Conservation (phyloP, 2,797 vertebrate species). For the Cercopithecus neglectus region DNA sequence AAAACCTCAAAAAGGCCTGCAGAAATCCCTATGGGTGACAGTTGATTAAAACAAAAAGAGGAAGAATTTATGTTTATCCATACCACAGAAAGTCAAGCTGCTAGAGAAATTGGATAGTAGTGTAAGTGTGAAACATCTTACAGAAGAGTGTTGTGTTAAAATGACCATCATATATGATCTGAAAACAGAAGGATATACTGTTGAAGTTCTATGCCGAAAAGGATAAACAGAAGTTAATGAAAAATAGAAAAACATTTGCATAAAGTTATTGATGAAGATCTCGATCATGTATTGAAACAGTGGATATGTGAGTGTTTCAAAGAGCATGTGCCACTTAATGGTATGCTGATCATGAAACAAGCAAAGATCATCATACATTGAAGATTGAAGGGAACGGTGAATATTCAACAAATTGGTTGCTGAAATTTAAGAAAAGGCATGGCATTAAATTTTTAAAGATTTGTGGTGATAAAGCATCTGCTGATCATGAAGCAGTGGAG, state of each 20-base stretch:
- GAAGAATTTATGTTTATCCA: neutral
- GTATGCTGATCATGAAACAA: neutral
- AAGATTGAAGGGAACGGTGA: neutral
- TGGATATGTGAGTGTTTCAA: neutral
- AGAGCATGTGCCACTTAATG: neutral
- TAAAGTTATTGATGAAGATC: neutral
- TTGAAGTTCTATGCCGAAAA: too few relatives aligned
- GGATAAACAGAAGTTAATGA: neutral
- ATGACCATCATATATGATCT: neutral
- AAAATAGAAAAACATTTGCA: neutral
- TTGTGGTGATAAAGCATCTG: neutral
- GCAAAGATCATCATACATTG: neutral
- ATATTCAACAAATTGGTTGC: neutral
- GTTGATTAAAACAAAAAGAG: neutral
- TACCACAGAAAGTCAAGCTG: neutral
- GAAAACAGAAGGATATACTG: neutral
- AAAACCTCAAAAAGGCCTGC: neutral
- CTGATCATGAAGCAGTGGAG: neutral
- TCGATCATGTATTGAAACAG: neutral
- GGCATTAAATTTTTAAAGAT: neutral
- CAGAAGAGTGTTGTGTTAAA: neutral
- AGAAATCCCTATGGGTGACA: neutral
- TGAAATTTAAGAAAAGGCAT: neutral
- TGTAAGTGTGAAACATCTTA: neutral
- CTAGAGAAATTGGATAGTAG: neutral